These are phyloP conservation scores for Motacilla alba DNA, from an alignment of 2,113 vertebrate genomes.

Conservation along the genomic window DNA sequence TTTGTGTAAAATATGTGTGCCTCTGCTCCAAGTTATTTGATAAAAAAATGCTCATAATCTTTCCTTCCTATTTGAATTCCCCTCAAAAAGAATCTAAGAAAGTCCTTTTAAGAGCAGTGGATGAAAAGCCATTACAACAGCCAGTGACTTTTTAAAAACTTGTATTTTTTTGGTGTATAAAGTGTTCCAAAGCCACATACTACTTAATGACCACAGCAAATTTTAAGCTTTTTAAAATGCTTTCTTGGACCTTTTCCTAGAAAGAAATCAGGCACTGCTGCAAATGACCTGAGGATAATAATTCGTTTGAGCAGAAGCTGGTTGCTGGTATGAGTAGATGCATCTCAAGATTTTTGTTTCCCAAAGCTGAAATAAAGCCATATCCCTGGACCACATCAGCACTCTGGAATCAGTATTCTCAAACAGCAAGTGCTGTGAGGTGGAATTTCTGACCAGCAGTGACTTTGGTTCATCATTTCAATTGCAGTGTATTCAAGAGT, in stretches of 20 bases:
- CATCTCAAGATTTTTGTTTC: not conserved
- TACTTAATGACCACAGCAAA: not conserved
- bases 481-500: not conserved
- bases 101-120: not conserved
- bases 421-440: fast-evolving
- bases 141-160: not conserved
- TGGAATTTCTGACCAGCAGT: not conserved
- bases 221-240: not conserved
- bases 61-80: not conserved
- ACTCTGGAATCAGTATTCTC: not conserved
- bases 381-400: not conserved
- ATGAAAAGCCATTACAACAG: not conserved
- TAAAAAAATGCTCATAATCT: not conserved
- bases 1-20: not conserved
- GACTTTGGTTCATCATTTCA: not conserved
- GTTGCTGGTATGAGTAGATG: not conserved
- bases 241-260: not conserved
- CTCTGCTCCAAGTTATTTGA: not conserved
- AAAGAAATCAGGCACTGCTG: not conserved
- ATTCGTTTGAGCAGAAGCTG: not conserved
- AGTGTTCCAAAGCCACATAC: not conserved
- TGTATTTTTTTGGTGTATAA: not conserved
- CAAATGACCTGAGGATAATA: not conserved
- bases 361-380: not conserved
- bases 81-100: not conserved